Evolutionary conservation across 1,140 invertebrate species (phyloP), one percentile per base, ranked within the genome.

Genomic region (Rhagoletis pomonella): DNA sequence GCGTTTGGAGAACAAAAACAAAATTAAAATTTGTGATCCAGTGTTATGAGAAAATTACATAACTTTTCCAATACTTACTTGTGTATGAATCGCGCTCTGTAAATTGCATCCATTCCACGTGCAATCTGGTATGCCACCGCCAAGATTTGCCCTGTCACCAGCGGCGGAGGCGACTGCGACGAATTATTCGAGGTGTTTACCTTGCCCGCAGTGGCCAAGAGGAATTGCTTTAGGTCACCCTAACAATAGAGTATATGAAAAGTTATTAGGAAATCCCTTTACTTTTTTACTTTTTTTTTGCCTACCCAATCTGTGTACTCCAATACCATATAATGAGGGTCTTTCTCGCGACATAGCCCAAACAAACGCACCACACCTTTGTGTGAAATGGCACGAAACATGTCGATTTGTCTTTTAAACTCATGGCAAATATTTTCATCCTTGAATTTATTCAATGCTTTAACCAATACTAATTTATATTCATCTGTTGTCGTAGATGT

Each of bases 141-240:
- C 0, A 97, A 93, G 67, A 96, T 95, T 93, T 98, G 97, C 10
- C 95, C 93, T 0, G 95, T 94, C 1, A 95, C 95, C 0, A 98
- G 92, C 44, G 96, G 95, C 0, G 96, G 95, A 4, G 95, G 94
- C 19, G 73, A 81, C 7, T 93, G 91, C n/a, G 90, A 89, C 12
- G 90, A 90, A 50, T 91, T 88, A 64, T 87, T 90, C 4, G 91
- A 90, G 0, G 90, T 92, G 81, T 91, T 92, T 0, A 90, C 90
- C 59, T 92, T 93, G 9, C 92, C 92, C 14, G 92, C 92, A 5
- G 97, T 98, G 4, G 98, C 97, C 69, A 97, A 93, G n/a, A 99
- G 94, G 93, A 98, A 98, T 91, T 97, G 97, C 89, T 98, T 99
- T 85, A 98, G 94, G 93, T 98, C 98, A n/a, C 98, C 98, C 96